These are phyloP conservation scores for Agrotis puta DNA, from an alignment of 2,888 invertebrate species.

Conservation along the genomic window DNA sequence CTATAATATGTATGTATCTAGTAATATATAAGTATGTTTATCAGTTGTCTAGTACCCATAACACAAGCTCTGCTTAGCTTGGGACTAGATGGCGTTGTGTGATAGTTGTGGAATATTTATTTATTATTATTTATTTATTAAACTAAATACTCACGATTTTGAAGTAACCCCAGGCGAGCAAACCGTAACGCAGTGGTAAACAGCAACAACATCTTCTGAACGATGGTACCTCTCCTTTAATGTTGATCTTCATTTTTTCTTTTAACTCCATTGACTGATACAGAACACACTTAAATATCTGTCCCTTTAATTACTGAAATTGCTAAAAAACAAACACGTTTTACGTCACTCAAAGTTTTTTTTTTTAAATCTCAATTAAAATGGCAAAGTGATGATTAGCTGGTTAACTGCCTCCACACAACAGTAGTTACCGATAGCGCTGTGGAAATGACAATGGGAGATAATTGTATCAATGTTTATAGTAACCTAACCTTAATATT, in stretches of 20 bases:
- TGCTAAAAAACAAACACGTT: background rate
- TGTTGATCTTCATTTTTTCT: background rate
- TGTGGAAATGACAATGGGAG: background rate
- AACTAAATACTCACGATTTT: constrained; percentile 65
- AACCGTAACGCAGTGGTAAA: constrained; percentile 74
- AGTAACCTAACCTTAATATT: background rate
- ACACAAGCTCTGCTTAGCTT: too few relatives aligned
- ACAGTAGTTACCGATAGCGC: background rate
- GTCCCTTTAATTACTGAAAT: too few relatives aligned
- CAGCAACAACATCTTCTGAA: constrained; percentile 75
- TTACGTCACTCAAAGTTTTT: background rate
- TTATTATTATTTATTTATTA: too few relatives aligned
- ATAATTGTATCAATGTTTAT: constrained; percentile 1
- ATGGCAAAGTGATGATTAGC: background rate
- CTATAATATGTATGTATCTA: too few relatives aligned
- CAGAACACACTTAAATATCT: too few relatives aligned
- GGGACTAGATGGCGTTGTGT: too few relatives aligned
- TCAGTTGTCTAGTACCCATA: too few relatives aligned
- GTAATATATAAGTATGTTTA: too few relatives aligned
- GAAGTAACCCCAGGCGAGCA: constrained; percentile 72
- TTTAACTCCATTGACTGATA: background rate
- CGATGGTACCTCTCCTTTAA: constrained; percentile 60
- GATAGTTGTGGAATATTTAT: too few relatives aligned
- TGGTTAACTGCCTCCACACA: background rate
- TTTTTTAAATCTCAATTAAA: constrained; percentile 1